These are phyloP conservation scores for Drosophila meridionalis DNA, from an alignment of 2,888 invertebrate species.

Conservation along the genomic window DNA sequence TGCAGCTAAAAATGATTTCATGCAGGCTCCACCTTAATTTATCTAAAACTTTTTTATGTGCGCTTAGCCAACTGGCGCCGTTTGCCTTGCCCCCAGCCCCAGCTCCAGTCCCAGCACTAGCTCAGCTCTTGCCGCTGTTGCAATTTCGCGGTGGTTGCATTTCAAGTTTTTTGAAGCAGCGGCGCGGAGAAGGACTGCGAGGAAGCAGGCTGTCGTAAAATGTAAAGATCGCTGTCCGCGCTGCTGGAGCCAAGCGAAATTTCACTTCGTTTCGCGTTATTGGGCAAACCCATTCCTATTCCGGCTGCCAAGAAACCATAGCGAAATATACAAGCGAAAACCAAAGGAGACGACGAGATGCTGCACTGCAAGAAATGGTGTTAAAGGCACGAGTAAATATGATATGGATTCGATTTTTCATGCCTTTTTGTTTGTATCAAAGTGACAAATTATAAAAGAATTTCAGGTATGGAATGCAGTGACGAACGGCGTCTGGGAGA, in stretches of 20 bases:
- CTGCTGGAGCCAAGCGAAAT: constrained; percentile 72
- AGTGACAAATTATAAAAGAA: not conserved
- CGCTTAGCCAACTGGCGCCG: constrained; percentile 78
- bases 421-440: not conserved
- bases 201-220: constrained; percentile 62
- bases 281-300: constrained; percentile 71
- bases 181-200: constrained; percentile 18
- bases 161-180: constrained; percentile 72
- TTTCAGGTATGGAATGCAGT: too few species aligned
- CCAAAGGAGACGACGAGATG: constrained; percentile 28
- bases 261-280: constrained; percentile 69
- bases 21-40: constrained; percentile 74
- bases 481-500: not conserved
- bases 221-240: constrained; percentile 71
- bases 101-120: not conserved
- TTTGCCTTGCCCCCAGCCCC: constrained; percentile 10
- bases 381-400: too few species aligned
- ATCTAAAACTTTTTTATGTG: constrained; percentile 78
- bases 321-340: constrained; percentile 46
- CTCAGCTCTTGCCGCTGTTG: constrained; percentile 49
- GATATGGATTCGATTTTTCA: not conserved
- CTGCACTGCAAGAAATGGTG: constrained; percentile 56
- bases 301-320: constrained; percentile 64
- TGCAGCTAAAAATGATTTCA: constrained; percentile 71
- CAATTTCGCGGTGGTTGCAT: constrained; percentile 78